phyloP scores from a whole-genome alignment of 2,113 vertebrate genomes.

The Paradisaea rubra region DNA sequence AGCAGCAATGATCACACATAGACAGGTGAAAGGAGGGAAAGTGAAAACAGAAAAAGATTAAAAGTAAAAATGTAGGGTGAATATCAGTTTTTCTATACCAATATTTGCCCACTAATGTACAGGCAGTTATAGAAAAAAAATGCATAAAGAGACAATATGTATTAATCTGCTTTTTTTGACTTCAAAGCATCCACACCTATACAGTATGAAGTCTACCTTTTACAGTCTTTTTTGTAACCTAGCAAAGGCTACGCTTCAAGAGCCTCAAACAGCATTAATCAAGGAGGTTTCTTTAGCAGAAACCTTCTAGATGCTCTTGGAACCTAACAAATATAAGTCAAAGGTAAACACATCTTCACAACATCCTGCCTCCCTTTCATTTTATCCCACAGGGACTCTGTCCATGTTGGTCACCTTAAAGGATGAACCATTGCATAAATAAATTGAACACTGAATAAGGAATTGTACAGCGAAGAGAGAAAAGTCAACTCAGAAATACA shows the following conservation, averaged over 20 bases:
- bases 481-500: neutral
- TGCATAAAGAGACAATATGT: accelerated
- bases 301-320: neutral
- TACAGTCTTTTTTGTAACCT: neutral
- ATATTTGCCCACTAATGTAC: neutral
- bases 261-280: neutral
- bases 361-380: neutral
- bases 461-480: neutral
- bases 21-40: neutral
- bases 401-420: neutral
- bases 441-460: neutral
- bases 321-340: neutral
- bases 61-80: accelerated
- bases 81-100: neutral
- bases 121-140: neutral
- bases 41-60: accelerated
- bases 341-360: neutral
- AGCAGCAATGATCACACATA: neutral
- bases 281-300: neutral
- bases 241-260: neutral
- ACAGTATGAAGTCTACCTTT: neutral
- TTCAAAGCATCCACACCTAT: neutral
- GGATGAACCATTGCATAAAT: neutral
- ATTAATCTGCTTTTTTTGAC: neutral
- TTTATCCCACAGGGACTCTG: neutral